These are phyloP conservation scores for Cataglyphis albicans DNA, from an alignment of 2,888 invertebrate species.

Conservation along the genomic window DNA sequence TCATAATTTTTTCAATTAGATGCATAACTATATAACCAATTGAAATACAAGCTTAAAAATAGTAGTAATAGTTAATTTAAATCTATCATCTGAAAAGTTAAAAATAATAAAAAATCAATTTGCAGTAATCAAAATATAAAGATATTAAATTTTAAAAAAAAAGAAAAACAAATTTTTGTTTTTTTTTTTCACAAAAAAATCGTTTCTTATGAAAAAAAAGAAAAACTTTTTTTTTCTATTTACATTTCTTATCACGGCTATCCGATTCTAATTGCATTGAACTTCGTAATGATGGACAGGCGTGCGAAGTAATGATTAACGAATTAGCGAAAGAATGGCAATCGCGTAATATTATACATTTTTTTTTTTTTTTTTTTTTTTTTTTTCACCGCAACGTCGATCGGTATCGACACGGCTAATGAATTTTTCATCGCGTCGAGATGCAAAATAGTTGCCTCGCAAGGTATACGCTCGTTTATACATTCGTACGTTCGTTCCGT, in stretches of 20 bases:
- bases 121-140: too few species aligned
- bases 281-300: not conserved
- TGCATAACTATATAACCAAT: too few species aligned
- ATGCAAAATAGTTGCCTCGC: constrained; percentile 80
- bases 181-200: too few species aligned
- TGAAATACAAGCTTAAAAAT: too few species aligned
- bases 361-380: constrained; percentile 71
- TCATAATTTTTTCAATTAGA: too few species aligned
- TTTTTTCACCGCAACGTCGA: constrained; percentile 59
- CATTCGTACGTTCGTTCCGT: constrained; percentile 75
- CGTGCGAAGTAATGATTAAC: not conserved
- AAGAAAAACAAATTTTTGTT: too few species aligned
- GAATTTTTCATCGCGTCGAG: constrained; percentile 81
- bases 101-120: too few species aligned
- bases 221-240: too few species aligned
- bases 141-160: too few species aligned
- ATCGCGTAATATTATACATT: constrained; percentile 56
- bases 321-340: constrained; percentile 56
- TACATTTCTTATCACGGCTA: not conserved
- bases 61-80: too few species aligned
- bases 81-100: too few species aligned
- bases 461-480: constrained; percentile 81
- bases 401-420: constrained; percentile 66
- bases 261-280: constrained; percentile 1
- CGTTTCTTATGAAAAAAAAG: too few species aligned